Conservation (phyloP, 2,113 vertebrate genomes). For the Rhabdornis inornatus region DNA sequence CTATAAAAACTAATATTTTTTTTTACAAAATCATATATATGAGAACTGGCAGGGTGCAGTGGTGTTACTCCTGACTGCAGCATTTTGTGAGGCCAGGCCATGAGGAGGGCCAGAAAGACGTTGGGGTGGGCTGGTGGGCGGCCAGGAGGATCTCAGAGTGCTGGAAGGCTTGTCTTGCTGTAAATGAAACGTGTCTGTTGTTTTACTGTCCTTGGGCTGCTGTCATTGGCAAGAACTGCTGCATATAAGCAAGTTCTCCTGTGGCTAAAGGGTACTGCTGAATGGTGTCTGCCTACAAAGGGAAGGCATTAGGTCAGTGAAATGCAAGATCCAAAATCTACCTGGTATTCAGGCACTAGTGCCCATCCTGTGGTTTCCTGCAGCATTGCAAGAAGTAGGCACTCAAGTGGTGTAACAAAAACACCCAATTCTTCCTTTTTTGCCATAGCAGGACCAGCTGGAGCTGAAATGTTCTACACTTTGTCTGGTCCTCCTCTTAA, state of each 20-base stretch:
- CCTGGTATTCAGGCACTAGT: fast-evolving
- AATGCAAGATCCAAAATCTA: not conserved
- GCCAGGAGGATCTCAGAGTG: not conserved
- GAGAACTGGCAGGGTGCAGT: not conserved
- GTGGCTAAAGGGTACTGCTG: not conserved
- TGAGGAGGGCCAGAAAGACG: fast-evolving
- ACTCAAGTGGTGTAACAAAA: fast-evolving
- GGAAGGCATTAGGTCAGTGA: not conserved
- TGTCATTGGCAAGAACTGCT: not conserved
- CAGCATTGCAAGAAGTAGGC: not conserved
- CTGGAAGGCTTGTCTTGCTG: not conserved
- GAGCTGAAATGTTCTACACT: not conserved
- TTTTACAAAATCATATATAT: not conserved
- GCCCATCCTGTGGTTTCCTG: not conserved
- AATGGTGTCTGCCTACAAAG: not conserved
- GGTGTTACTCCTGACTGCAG: not conserved
- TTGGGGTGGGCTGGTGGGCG: not conserved
- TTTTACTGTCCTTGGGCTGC: not conserved
- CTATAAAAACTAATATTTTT: not conserved
- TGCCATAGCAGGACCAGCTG: not conserved
- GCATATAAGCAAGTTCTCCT: not conserved
- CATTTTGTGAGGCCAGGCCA: fast-evolving
- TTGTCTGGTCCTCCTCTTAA: not conserved
- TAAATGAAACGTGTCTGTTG: not conserved
- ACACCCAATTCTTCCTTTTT: not conserved